These are phyloP conservation scores for Drosophila cardini DNA, from an alignment of 1,140 invertebrate genomes.

Conservation along the genomic window DNA sequence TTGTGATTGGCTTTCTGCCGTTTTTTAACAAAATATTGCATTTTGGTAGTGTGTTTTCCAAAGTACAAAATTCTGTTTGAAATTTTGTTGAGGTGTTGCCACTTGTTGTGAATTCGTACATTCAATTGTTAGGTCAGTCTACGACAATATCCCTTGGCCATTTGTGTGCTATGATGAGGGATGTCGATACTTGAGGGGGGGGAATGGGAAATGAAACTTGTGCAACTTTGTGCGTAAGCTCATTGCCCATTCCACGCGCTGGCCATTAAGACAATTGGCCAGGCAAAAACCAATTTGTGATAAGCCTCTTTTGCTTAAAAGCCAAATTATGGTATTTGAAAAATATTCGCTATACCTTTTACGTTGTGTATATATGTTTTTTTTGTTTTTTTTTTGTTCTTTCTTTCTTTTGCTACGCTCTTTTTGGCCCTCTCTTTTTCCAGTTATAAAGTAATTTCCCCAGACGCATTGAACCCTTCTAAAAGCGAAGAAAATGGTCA, in stretches of 20 bases:
- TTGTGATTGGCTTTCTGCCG: not conserved
- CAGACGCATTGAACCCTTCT: constrained; percentile 76
- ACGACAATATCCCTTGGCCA: constrained; percentile 16
- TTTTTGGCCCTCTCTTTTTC: no score
- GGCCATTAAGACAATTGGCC: constrained; percentile 80
- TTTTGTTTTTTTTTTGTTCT: constrained; percentile 15
- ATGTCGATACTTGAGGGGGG: not conserved
- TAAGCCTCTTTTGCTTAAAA: constrained; percentile 82
- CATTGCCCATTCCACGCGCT: constrained; percentile 59
- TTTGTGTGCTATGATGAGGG: not conserved
- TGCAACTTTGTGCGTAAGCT: constrained; percentile 42
- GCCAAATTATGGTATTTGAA: constrained; percentile 81
- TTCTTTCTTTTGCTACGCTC: constrained; percentile 3
- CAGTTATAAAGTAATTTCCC: constrained; percentile 75
- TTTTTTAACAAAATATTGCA: no score
- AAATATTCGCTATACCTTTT: constrained; percentile 62
- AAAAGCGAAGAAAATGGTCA: constrained; percentile 59
- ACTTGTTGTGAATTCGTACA: not conserved
- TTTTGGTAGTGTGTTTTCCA: no score
- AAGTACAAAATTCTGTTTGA: not conserved
- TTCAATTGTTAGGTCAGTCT: constrained; percentile 22
- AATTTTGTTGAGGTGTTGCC: not conserved
- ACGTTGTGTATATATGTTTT: constrained; percentile 1
- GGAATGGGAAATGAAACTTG: constrained; percentile 44
- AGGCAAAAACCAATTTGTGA: constrained; percentile 80